Evolutionary conservation across 2,113 vertebrate genomes (phyloP), one percentile per base, ranked within the genome.

Genomic region (Mesitornis unicolor): DNA sequence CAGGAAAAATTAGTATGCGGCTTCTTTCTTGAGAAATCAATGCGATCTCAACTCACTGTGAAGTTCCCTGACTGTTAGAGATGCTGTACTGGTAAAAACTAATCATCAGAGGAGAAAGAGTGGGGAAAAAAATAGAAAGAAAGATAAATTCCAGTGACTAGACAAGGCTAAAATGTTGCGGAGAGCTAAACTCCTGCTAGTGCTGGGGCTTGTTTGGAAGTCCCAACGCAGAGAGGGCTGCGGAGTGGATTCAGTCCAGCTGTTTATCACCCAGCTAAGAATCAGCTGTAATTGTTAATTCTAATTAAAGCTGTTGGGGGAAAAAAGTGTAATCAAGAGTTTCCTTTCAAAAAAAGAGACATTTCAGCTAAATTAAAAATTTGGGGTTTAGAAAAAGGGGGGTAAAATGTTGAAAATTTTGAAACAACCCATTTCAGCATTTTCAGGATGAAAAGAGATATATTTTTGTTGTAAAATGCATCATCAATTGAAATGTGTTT

Each of bases 61-160:
- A 96, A 91, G 95, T 88, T 97, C 71, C 60, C 60, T 77, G 82
- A 35, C 93, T 88, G 56, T 81, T 81, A 90, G 79, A 92, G 90
- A 95, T 63, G 85, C 79, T 86, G 85, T 63, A 56, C 75, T 78
- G 68, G 63, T 95, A 75, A 96, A 95, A 95, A 56, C 24, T 74
- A 90, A 96, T 47, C 68, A 85, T 71, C 73, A 51, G 54, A 94
- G 82, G 78, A 57, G 70, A 51, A 78, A 14, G 17, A 11, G 16
- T 4, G 13, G 35, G 31, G 20, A 25, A 1, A 3, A 42, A 47
- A 59, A 53, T 50, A 67, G 31, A 45, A 69, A 88, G 54, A 36
- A 85, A 92, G 83, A 92, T 71, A 77, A 84, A 78, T 93, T 74
- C 76, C 42, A 38, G 80, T 29, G 35, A 70, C 54, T 78, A 86